These are phyloP conservation scores for Dipus sagitta DNA, from an alignment of 2,797 vertebrate species.

Conservation along the genomic window DNA sequence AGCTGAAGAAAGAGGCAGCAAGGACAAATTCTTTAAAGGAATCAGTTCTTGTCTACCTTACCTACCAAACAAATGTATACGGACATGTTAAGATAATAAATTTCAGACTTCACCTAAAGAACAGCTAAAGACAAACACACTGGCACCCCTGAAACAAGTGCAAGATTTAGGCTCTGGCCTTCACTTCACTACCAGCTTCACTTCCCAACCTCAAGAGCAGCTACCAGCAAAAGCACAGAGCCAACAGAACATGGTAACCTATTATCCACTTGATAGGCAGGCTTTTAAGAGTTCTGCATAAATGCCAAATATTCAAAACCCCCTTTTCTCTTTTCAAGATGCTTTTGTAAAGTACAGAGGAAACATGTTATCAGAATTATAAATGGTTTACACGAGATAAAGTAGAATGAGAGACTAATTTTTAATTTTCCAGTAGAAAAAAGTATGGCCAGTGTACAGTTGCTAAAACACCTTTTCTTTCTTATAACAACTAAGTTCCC, in stretches of 20 bases:
- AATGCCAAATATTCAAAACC: neutral
- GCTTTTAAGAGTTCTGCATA: constrained; percentile 1
- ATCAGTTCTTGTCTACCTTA: neutral
- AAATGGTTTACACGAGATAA: neutral
- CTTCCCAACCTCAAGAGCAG: constrained; percentile 24
- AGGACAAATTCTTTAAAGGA: neutral
- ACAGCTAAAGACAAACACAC: neutral
- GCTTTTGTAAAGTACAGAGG: constrained; percentile 22
- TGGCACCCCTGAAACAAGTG: neutral
- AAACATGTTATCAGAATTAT: constrained; percentile 7
- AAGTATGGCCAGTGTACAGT: neutral
- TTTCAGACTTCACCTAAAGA: neutral
- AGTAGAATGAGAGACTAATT: neutral
- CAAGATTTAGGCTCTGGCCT: neutral
- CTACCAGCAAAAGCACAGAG: neutral
- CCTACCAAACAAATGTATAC: neutral
- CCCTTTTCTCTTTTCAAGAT: constrained; percentile 13
- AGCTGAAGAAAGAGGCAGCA: neutral
- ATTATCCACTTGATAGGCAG: neutral
- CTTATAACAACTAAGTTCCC: constrained; percentile 38
- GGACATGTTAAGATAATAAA: constrained; percentile 34
- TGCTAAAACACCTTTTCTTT: constrained; percentile 1
- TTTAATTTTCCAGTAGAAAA: constrained; percentile 23
- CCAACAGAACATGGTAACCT: neutral
- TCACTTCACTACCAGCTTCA: neutral